A percentile compares a stretch with the other conserved stretches of the same genome.
phyloP scores from a whole-genome alignment of 1,140 invertebrate genomes.

The Anoplophora glabripennis region DNA sequence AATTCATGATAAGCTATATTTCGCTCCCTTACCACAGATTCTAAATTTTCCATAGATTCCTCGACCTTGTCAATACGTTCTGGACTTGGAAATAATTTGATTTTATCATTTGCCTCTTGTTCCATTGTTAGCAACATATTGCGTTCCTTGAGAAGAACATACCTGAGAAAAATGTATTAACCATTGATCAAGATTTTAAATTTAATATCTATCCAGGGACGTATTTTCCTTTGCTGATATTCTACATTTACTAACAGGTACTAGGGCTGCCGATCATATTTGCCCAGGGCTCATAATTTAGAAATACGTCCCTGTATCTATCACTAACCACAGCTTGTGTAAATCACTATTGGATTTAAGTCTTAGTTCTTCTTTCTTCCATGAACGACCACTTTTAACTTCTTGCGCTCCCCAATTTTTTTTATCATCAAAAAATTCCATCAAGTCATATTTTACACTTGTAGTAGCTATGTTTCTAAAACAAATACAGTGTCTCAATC shows the following conservation, averaged over 20 bases:
- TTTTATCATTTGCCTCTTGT: constrained; percentile 68
- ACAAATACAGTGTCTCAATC: neutral
- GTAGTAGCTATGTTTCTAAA: constrained; percentile 25
- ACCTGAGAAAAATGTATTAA: constrained; percentile 56
- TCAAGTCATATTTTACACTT: constrained; percentile 50
- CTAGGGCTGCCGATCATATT: too few relatives aligned
- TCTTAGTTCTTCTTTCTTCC: constrained; percentile 87
- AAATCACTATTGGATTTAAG: constrained; percentile 95
- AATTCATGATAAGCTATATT: constrained; percentile 87
- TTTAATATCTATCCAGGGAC: constrained; percentile 4
- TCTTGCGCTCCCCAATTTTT: constrained; percentile 80
- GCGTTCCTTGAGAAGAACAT: constrained; percentile 89
- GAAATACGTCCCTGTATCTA: too few relatives aligned
- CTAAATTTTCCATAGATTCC: constrained; percentile 94
- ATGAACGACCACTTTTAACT: constrained; percentile 82
- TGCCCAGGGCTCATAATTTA: too few relatives aligned
- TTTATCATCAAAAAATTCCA: constrained; percentile 91
- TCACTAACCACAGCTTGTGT: constrained; percentile 90
- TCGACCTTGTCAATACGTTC: constrained; percentile 94
- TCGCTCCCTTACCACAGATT: constrained; percentile 86
- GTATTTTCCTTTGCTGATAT: too few relatives aligned
- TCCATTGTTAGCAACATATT: constrained; percentile 99
- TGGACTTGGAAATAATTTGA: constrained; percentile 83
- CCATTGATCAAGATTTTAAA: constrained; percentile 6
- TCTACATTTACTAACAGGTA: too few relatives aligned